phyloP scores from a whole-genome alignment of 92 coral and sea anemone genomes.

The Parazoanthus atlanticus region DNA sequence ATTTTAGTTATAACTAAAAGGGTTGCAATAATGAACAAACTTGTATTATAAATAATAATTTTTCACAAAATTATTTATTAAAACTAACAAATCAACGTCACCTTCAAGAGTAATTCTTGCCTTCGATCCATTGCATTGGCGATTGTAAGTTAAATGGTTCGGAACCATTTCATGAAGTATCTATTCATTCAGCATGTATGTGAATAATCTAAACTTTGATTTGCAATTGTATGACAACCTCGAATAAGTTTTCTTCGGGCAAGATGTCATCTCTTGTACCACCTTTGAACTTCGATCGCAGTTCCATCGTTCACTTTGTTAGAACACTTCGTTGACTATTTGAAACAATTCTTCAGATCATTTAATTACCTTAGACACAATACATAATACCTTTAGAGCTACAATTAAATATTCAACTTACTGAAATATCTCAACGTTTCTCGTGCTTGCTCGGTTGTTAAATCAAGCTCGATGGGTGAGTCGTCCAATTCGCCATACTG shows the following conservation, averaged over 20 bases:
- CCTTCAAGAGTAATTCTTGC: not conserved
- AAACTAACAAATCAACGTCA: not conserved
- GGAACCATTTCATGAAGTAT: too few relatives aligned
- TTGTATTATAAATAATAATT: too few relatives aligned
- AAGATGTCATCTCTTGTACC: not conserved
- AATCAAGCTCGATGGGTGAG: slow-evolving; percentile 76
- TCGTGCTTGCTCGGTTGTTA: slow-evolving; percentile 94
- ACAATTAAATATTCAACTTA: slow-evolving; percentile 61
- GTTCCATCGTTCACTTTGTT: too few relatives aligned
- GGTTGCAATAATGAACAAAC: too few relatives aligned
- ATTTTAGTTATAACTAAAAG: too few relatives aligned
- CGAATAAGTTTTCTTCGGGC: not conserved
- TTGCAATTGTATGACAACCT: not conserved
- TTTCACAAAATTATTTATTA: not conserved
- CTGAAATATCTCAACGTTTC: slow-evolving; percentile 97
- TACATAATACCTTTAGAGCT: not conserved
- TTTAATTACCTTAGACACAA: not conserved
- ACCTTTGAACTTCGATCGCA: slow-evolving; percentile 7
- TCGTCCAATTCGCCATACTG: slow-evolving; percentile 33
- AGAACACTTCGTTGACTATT: not conserved
- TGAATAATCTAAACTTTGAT: not conserved
- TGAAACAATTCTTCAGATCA: not conserved
- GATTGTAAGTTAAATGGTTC: too few relatives aligned
- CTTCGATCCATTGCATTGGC: too few relatives aligned
- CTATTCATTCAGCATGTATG: not conserved